A percentile compares a stretch with the other conserved stretches of the same genome.
Evolutionary conservation across 2,888 invertebrate species (phyloP).

Genomic region (Melieria crassipennis): DNA sequence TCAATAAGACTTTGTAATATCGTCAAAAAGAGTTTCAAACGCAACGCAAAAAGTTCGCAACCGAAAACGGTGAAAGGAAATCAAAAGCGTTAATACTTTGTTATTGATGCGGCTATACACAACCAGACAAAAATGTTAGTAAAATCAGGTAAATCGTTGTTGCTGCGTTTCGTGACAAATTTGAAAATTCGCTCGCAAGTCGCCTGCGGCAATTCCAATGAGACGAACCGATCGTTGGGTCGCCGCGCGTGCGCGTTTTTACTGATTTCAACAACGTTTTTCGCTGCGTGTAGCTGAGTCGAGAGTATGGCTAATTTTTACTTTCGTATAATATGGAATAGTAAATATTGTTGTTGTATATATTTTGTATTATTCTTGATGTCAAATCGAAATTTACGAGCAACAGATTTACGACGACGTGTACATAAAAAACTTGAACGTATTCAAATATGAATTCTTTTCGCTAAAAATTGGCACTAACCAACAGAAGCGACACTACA

Average conservation of each 20-base stretch:
- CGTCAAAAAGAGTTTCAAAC: conserved; percentile 15
- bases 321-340: no score
- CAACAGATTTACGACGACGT: conserved; percentile 55
- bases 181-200: no score
- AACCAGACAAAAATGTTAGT: conserved; percentile 5
- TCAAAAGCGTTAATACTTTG: conserved; percentile 7
- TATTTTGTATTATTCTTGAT: no score
- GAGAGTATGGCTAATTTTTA: no score
- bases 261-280: conserved; percentile 45
- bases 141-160: background rate
- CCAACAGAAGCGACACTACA: no score
- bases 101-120: conserved; percentile 3
- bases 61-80: conserved; percentile 11
- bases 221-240: no score
- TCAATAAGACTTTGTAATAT: conserved; percentile 17
- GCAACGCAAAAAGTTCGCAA: conserved; percentile 10
- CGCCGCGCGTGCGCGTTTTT: background rate
- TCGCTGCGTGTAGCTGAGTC: background rate
- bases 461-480: background rate
- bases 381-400: conserved; percentile 21
- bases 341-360: no score
- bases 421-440: conserved; percentile 60
- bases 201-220: no score
- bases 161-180: no score
- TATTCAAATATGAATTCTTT: conserved; percentile 15